Conservation (phyloP, 2,113 vertebrate genomes). For the Crotalus viridis region DNA sequence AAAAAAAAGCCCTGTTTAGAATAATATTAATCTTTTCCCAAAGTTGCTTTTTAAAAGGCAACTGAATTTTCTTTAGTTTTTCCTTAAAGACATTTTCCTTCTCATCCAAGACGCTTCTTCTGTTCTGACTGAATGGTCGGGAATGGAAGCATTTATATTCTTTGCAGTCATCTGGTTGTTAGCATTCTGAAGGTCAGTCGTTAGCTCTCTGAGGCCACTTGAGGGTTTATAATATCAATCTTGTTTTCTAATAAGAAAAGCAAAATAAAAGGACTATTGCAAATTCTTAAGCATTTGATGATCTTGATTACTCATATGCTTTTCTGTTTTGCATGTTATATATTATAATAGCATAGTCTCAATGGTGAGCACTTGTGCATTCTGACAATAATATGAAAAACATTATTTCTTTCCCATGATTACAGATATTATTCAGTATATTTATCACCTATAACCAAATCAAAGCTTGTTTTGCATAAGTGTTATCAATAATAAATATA, state of each 20-base stretch:
- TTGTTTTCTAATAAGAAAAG: background rate
- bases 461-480: conserved; percentile 16
- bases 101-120: background rate
- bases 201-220: background rate
- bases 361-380: background rate
- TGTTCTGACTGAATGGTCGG: background rate
- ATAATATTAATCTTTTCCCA: background rate
- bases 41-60: background rate
- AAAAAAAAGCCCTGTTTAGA: background rate
- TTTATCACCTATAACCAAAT: conserved; percentile 20
- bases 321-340: background rate
- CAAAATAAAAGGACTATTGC: background rate
- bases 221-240: background rate
- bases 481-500: conserved; percentile 16
- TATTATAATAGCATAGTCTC: background rate
- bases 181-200: background rate
- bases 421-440: conserved; percentile 20
- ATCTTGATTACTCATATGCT: background rate
- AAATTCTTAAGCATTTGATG: background rate
- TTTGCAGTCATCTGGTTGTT: background rate
- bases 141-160: background rate
- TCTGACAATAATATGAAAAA: conserved; percentile 32
- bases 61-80: background rate
- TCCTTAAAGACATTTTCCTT: background rate
- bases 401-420: conserved; percentile 11